Base-by-base conservation (phyloP, 2,888 invertebrate genomes). In the Phasia obesa region DNA sequence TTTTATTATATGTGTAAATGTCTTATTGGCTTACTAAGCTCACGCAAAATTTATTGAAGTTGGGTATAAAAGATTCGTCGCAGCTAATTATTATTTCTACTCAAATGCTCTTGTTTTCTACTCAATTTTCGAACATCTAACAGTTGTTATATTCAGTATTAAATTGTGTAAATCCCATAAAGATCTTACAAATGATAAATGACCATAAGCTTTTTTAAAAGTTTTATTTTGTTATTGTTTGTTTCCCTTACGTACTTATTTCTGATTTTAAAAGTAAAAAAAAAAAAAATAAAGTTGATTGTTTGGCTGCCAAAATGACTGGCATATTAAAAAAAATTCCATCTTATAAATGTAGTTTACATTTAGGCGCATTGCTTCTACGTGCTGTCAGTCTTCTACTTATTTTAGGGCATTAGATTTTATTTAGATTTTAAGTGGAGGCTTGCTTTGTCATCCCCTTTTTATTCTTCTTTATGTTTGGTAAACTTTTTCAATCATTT, bases 151-250 rank as follows among this genome's bases (percentile, higher is more conserved):
- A 76, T 59, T 76, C 60, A 53, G 27, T 38, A 71, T 71, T 71
- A 76, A 67, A 77, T 77, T 74, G 76, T 81, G 75, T 69, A 76
- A 85, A 83, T 84, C 83, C 84, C 76, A 65, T 83, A 81, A 84
- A 85, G 79, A 79, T 79, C 76, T 84, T 62, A 78, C 60, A 74
- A 81, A 79, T 85, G 85, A 85, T 85, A 85, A 84, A 85, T 84
- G 84, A 83, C 83, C 84, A 70, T 76, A 76, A 83, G 76, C 71
- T 60, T 73, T 62, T 60, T 49, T 11, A 23, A 49, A 70, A 21
- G 17, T 70, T 76, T 69, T 35, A 35, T 35, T 60, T 75, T 44
- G 7, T 35, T 38, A 23, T 21, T 23, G n/a, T 35, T 21, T 23
- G n/a, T 35, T 74, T 79, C 19, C n/a, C 6, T 64, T 38, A n/a